phyloP scores from a whole-genome alignment of 2,113 vertebrate species.

The Isurus oxyrinchus region DNA sequence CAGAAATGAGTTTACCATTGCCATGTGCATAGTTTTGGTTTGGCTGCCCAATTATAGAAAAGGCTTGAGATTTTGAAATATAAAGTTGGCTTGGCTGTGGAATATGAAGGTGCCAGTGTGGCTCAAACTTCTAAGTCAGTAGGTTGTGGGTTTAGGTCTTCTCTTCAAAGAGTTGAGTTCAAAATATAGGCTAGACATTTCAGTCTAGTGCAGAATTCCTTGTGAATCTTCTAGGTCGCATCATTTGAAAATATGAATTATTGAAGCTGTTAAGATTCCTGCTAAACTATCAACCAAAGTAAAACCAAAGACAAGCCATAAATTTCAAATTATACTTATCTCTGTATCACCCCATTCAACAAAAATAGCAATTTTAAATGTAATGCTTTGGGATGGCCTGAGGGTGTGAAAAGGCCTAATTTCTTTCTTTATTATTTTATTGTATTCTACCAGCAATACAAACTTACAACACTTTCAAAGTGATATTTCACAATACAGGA shows the following conservation, averaged over 20 bases:
- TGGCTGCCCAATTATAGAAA: neutral
- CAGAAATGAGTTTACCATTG: too few species aligned
- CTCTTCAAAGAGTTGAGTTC: neutral
- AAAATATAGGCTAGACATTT: neutral
- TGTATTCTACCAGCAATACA: too few species aligned
- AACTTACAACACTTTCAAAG: too few species aligned
- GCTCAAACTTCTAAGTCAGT: neutral
- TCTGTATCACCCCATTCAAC: neutral
- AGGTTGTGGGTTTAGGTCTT: too few species aligned
- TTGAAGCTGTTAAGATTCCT: neutral
- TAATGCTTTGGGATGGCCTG: too few species aligned
- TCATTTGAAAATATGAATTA: neutral
- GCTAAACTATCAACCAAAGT: neutral
- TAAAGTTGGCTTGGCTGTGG: too few species aligned
- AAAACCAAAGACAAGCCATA: neutral
- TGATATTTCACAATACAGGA: too few species aligned
- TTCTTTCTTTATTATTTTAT: too few species aligned
- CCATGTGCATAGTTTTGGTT: neutral
- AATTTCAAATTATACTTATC: neutral
- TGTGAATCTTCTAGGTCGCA: neutral
- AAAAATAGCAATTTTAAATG: too few species aligned
- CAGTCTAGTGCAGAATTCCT: neutral
- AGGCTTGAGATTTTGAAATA: neutral
- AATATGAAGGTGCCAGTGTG: neutral
- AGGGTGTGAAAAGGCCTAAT: too few species aligned